Evolutionary conservation across 2,888 invertebrate genomes (phyloP).

Genomic region (Tuta absoluta): DNA sequence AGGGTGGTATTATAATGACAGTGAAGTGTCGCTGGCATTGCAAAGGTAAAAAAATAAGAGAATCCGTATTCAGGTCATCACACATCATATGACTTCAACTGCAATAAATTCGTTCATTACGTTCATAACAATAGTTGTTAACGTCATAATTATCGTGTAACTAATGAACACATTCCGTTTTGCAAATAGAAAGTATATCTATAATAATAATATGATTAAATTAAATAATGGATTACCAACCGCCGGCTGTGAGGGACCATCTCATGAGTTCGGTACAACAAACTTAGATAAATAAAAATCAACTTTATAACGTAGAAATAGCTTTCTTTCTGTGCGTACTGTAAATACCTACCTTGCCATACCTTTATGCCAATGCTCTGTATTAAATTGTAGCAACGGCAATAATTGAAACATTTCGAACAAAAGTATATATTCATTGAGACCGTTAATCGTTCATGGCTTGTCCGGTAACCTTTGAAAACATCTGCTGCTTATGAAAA

Average conservation of each 20-base stretch:
- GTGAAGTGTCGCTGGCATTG: too few relatives aligned
- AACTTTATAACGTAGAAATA: background rate
- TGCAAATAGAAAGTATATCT: slow-evolving; percentile 4
- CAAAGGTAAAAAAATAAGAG: too few relatives aligned
- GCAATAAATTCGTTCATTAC: too few relatives aligned
- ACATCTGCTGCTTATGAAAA: slow-evolving; percentile 68
- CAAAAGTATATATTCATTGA: slow-evolving; percentile 37
- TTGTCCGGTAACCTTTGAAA: slow-evolving; percentile 60
- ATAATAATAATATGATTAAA: background rate
- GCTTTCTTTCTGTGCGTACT: background rate
- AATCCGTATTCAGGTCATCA: too few relatives aligned
- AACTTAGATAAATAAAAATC: background rate
- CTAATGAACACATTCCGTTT: background rate
- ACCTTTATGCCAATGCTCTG: slow-evolving; percentile 13
- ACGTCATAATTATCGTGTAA: background rate
- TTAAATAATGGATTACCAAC: slow-evolving; percentile 7
- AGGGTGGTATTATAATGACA: too few relatives aligned
- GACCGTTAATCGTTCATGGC: slow-evolving; percentile 54
- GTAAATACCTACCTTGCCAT: background rate
- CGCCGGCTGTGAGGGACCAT: background rate
- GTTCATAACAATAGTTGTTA: too few relatives aligned
- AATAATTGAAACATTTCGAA: slow-evolving; percentile 65
- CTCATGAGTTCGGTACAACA: background rate
- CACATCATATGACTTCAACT: too few relatives aligned
- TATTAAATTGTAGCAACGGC: slow-evolving; percentile 26